Conservation (phyloP, 2,113 vertebrate species). For the Thunnus maccoyii region DNA sequence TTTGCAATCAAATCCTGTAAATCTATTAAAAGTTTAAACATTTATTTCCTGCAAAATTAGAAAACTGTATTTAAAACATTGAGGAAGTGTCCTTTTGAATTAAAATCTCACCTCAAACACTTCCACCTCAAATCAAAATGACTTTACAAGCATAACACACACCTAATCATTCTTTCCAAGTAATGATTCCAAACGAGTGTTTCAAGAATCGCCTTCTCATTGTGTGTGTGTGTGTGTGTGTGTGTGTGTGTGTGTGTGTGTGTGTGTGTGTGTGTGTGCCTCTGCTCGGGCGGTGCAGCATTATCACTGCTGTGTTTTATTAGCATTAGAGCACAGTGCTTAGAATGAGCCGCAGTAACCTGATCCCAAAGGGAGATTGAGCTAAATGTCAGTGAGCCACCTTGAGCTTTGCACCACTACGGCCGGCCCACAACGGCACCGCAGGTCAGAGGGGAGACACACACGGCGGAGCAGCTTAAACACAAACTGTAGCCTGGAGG, state of each 20-base stretch:
- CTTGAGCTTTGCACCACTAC: conserved; percentile 67
- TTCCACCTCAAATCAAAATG: conserved; percentile 7
- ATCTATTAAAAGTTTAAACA: background rate
- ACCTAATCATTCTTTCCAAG: conserved; percentile 40
- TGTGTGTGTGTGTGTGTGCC: conserved; percentile 9
- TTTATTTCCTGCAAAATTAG: background rate
- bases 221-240: conserved; percentile 20
- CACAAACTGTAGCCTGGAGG: background rate
- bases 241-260: conserved; percentile 16
- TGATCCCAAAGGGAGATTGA: conserved; percentile 78
- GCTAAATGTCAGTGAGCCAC: conserved; percentile 85
- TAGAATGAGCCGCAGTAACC: conserved; percentile 72
- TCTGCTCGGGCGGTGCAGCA: conserved; percentile 15
- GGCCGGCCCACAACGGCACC: conserved; percentile 45
- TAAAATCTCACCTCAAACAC: conserved; percentile 8
- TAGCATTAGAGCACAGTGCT: conserved; percentile 71
- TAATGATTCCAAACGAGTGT: conserved; percentile 37
- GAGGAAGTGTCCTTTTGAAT: background rate
- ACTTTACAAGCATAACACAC: conserved; percentile 1
- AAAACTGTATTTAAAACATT: background rate
- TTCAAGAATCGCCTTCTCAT: conserved; percentile 36
- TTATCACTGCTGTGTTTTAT: conserved; percentile 73
- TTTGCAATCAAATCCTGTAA: background rate
- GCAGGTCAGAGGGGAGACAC: conserved; percentile 57
- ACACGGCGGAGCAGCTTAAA: conserved; percentile 37